Conservation (phyloP, 2,113 vertebrate species). For the Phalacrocorax pelagicus region DNA sequence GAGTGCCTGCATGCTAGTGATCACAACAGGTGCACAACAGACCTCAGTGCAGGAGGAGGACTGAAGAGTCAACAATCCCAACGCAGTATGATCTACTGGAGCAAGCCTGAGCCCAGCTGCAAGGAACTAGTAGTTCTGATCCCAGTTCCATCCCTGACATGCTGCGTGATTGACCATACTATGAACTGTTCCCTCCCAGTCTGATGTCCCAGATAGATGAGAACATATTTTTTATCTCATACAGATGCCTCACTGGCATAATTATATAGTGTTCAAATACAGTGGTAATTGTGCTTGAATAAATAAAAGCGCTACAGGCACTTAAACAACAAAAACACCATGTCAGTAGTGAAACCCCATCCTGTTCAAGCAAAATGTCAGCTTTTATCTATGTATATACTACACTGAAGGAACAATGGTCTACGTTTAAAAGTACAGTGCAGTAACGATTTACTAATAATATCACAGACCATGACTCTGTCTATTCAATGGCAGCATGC, state of each 20-base stretch:
- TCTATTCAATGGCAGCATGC: neutral
- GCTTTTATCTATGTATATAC: neutral
- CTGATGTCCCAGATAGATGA: neutral
- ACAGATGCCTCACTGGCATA: neutral
- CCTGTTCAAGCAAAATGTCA: neutral
- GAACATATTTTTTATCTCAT: neutral
- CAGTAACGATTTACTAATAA: neutral
- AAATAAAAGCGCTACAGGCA: conserved; percentile 2
- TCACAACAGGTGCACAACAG: neutral
- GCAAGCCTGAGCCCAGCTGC: neutral
- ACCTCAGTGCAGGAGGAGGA: neutral
- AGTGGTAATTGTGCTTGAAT: neutral
- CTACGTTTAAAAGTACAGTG: neutral
- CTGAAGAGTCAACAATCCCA: neutral
- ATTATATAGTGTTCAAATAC: conserved; percentile 23
- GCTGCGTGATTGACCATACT: neutral
- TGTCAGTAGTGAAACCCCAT: neutral
- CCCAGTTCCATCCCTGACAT: neutral
- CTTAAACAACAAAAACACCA: neutral
- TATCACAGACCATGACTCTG: neutral
- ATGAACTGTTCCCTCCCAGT: neutral
- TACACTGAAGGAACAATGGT: neutral
- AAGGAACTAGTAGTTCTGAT: neutral
- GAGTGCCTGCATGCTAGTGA: neutral
- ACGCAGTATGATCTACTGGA: accelerated